These are phyloP conservation scores for Clamator glandarius DNA, from an alignment of 2,797 vertebrate species.

Conservation along the genomic window DNA sequence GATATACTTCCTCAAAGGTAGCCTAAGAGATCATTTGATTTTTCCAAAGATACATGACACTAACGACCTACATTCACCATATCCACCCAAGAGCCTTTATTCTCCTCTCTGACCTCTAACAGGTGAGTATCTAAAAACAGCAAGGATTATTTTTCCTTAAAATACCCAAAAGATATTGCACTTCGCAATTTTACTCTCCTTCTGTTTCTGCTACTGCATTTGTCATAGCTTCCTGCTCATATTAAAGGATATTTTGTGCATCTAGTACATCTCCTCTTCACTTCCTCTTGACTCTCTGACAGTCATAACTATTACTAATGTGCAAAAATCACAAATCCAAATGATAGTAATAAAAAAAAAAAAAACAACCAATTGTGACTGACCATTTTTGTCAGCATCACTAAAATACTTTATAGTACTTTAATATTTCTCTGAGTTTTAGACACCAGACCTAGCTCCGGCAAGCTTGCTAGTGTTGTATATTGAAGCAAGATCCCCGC, in stretches of 20 bases:
- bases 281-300: not conserved
- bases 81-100: not conserved
- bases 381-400: not conserved
- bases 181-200: not conserved
- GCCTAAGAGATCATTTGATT: not conserved
- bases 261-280: not conserved
- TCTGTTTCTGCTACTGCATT: not conserved
- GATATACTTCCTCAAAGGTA: not conserved
- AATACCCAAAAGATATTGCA: not conserved
- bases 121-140: not conserved
- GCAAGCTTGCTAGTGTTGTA: not conserved
- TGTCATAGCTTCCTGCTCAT: not conserved
- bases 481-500: not conserved
- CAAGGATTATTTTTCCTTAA: not conserved
- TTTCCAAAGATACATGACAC: not conserved
- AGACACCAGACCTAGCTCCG: not conserved
- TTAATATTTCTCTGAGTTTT: not conserved
- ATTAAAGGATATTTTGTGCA: not conserved
- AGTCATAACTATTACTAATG: not conserved
- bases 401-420: not conserved
- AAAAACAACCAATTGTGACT: not conserved
- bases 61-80: not conserved
- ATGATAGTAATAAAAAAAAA: not conserved
- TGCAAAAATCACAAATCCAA: not conserved
- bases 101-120: not conserved